A percentile compares a stretch with the other conserved stretches of the same genome.
Conservation (phyloP, 1,140 invertebrate genomes). For the Dendroctonus ponderosae region DNA sequence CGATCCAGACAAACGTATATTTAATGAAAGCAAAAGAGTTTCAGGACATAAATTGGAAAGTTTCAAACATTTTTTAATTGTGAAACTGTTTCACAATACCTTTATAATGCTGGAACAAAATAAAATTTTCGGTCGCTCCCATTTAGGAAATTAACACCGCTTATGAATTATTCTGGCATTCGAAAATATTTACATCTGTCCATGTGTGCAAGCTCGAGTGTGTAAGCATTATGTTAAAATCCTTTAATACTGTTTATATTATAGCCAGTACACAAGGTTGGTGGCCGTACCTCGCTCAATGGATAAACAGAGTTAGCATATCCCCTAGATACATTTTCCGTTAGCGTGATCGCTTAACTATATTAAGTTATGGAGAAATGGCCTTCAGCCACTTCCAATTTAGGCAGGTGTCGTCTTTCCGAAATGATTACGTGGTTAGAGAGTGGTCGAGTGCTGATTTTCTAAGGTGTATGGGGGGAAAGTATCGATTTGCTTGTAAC, state of each 20-base stretch:
- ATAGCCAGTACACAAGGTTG: constrained; percentile 27
- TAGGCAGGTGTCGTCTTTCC: constrained; percentile 25
- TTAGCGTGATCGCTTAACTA: constrained; percentile 29
- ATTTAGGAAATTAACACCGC: no score
- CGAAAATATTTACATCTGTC: no score
- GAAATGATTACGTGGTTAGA: constrained; percentile 28
- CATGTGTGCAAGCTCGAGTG: no score
- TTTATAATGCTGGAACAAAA: no score
- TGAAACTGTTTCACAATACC: no score
- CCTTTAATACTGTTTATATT: constrained; percentile 26
- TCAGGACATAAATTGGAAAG: no score
- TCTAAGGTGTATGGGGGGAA: constrained; percentile 11
- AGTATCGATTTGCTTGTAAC: constrained; percentile 8
- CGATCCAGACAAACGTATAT: no score
- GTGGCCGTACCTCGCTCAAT: constrained; percentile 21
- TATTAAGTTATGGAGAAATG: constrained; percentile 34
- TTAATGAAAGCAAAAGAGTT: no score
- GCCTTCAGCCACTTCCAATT: constrained; percentile 32
- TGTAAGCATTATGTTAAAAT: constrained; percentile 6
- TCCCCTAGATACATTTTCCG: constrained; percentile 29
- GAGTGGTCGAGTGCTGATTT: constrained; percentile 21
- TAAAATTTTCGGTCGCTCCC: no score
- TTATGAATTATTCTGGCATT: no score
- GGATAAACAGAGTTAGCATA: constrained; percentile 35
- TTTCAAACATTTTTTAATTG: no score